Conservation (phyloP, 2,113 vertebrate species). For the Gorilla gorilla region DNA sequence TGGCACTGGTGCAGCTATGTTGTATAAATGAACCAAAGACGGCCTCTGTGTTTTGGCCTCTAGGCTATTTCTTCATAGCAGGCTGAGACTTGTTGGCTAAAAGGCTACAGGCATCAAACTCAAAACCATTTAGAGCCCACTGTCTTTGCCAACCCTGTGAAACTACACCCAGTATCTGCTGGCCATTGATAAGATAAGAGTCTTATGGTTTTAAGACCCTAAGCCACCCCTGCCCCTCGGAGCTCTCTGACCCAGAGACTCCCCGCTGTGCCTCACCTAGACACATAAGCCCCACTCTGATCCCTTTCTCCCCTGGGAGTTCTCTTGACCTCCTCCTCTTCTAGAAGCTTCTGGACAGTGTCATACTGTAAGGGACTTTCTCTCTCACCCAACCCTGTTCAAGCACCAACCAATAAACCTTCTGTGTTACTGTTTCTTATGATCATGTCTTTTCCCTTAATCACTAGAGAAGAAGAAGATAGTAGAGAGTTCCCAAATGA, state of each 20-base stretch:
- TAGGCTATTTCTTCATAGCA: neutral
- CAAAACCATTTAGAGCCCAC: neutral
- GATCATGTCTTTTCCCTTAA: neutral
- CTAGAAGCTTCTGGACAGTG: neutral
- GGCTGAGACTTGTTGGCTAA: neutral
- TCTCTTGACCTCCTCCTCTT: neutral
- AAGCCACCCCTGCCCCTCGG: neutral
- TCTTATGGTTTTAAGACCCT: neutral
- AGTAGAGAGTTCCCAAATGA: neutral
- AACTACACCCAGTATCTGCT: neutral
- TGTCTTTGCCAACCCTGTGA: neutral
- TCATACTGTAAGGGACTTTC: neutral
- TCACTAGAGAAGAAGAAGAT: neutral
- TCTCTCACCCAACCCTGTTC: neutral
- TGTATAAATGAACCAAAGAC: neutral
- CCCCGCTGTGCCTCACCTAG: neutral
- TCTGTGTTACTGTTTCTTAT: neutral
- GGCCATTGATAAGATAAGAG: neutral
- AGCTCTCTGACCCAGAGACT: neutral
- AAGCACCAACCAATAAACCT: neutral
- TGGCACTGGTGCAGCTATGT: neutral
- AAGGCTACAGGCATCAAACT: neutral
- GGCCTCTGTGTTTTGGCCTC: neutral
- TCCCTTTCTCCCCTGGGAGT: neutral
- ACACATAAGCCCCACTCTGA: neutral